Conservation (phyloP, 2,888 invertebrate genomes). For the Phaonia tiefii region DNA sequence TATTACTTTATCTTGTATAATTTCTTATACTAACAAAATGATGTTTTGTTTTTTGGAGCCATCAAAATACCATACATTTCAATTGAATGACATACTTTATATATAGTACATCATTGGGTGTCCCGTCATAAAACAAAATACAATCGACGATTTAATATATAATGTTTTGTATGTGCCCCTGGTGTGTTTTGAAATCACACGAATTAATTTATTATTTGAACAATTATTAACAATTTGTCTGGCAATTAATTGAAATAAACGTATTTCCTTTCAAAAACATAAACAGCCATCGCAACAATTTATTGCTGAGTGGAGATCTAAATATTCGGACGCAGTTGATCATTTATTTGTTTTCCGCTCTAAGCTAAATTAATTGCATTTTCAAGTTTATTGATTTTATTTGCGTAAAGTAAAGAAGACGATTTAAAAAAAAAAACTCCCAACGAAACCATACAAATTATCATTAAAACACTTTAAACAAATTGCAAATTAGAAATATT, state of each 20-base stretch:
- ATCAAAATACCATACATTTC: no score
- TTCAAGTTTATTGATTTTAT: neutral
- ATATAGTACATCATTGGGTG: no score
- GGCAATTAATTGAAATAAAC: neutral
- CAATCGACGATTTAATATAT: no score
- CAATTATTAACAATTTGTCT: neutral
- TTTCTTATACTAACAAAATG: no score
- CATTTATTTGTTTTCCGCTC: neutral
- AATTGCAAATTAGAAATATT: neutral
- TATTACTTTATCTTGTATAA: no score
- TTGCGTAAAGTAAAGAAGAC: neutral
- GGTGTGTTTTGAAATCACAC: neutral
- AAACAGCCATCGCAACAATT: no score
- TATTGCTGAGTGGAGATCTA: no score
- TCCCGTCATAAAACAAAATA: no score
- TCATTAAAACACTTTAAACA: conserved; percentile 4
- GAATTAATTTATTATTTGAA: neutral
- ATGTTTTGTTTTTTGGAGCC: no score
- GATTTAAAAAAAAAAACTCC: no score
- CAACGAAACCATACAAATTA: neutral
- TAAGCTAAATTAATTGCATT: neutral
- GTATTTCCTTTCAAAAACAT: no score
- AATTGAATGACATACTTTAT: no score
- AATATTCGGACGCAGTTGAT: neutral
- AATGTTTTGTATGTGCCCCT: neutral